A percentile compares a stretch with the other conserved stretches of the same genome.
These are phyloP conservation scores for Pseudomyrmex flavicornis DNA, from an alignment of 1,140 invertebrate genomes.

Conservation along the genomic window DNA sequence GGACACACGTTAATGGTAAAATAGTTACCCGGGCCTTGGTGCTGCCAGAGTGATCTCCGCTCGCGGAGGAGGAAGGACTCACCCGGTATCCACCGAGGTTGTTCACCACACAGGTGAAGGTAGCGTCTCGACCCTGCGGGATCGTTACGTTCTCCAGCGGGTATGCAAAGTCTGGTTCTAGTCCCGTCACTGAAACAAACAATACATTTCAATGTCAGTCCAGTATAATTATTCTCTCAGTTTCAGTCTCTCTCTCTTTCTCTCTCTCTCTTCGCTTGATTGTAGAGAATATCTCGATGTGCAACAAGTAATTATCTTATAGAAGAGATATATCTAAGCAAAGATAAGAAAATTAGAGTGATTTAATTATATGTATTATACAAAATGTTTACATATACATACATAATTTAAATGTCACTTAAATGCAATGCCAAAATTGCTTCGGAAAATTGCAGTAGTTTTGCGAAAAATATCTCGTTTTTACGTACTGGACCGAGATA, in stretches of 20 bases:
- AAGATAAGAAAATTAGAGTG: not conserved
- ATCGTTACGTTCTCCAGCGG: constrained; percentile 95
- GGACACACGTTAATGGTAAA: constrained; percentile 80
- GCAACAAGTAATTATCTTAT: too few species aligned
- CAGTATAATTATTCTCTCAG: too few species aligned
- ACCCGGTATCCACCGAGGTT: constrained; percentile 96
- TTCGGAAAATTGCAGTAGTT: constrained; percentile 39
- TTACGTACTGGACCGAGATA: constrained; percentile 41
- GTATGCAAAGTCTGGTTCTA: constrained; percentile 94
- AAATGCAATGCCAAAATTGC: not conserved
- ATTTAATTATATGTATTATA: not conserved
- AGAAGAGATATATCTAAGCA: too few species aligned
- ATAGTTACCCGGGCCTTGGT: constrained; percentile 88
- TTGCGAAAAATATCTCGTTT: constrained; percentile 41
- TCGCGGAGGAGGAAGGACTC: constrained; percentile 93
- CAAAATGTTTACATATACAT: not conserved
- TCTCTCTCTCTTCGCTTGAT: not conserved
- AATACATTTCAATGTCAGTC: constrained; percentile 24
- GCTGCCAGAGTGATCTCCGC: constrained; percentile 83
- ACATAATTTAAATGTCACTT: not conserved
- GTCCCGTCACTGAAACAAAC: constrained; percentile 86
- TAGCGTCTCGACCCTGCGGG: constrained; percentile 93
- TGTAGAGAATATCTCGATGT: not conserved
- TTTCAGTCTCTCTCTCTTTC: too few species aligned
- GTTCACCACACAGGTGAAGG: constrained; percentile 95